These are phyloP conservation scores for Catalaphyllia jardinei DNA, from an alignment of 64 coral and sea anemone species.

Conservation along the genomic window DNA sequence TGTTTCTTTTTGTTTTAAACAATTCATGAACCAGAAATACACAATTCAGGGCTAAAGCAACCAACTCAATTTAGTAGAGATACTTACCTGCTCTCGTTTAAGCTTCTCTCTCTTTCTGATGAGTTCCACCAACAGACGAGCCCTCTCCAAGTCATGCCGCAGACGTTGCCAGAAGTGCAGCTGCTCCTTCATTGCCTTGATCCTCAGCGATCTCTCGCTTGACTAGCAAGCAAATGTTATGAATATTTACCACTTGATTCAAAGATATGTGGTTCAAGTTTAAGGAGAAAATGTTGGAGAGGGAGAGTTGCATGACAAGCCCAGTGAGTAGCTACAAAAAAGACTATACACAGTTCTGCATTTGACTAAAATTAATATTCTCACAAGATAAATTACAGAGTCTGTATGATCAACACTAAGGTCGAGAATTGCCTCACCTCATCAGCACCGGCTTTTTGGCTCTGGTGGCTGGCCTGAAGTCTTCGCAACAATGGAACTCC, in stretches of 20 bases:
- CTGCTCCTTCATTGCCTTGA: constrained; percentile 98
- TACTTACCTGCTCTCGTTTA: constrained; percentile 95
- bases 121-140: constrained; percentile 89
- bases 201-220: constrained; percentile 93
- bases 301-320: too few species aligned
- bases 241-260: neutral
- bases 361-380: neutral
- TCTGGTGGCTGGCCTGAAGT: constrained; percentile 94
- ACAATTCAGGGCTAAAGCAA: too few species aligned
- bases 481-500: constrained; percentile 90
- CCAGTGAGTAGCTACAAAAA: too few species aligned
- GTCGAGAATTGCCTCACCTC: constrained; percentile 55
- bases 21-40: too few species aligned
- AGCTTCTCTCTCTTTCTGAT: constrained; percentile 98
- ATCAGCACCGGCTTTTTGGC: constrained; percentile 87
- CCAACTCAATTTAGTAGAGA: neutral
- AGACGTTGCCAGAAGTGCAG: constrained; percentile 99
- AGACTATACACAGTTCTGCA: too few species aligned
- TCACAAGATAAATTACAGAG: neutral
- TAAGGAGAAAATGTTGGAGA: too few species aligned
- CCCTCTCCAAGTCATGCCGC: constrained; percentile 94
- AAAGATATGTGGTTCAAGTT: neutral
- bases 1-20: too few species aligned
- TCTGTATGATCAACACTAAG: neutral
- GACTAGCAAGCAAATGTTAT: constrained; percentile 26